phyloP scores from a whole-genome alignment of 2,113 vertebrate species.

The Heterotis niloticus region DNA sequence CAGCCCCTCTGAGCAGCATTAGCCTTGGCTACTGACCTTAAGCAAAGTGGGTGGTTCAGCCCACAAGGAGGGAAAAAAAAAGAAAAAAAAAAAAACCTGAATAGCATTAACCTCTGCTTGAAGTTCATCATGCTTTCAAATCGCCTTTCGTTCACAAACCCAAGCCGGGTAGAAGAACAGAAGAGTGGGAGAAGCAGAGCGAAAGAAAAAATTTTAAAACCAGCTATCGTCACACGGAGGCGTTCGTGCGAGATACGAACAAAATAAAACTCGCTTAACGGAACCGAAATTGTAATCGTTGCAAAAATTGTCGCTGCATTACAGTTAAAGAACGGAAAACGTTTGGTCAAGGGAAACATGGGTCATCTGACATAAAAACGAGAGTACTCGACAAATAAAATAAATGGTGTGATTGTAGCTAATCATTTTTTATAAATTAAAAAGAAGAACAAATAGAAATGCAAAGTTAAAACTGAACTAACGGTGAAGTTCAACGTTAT shows the following conservation, averaged over 20 bases:
- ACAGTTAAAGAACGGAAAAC: too few relatives aligned
- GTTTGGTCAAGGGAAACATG: too few relatives aligned
- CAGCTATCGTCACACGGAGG: background rate
- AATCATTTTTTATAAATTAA: too few relatives aligned
- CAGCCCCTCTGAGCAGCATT: constrained; percentile 78
- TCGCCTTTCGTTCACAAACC: constrained; percentile 66
- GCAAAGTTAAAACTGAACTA: background rate
- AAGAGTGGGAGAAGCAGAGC: constrained; percentile 46
- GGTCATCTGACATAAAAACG: too few relatives aligned
- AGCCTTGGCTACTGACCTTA: constrained; percentile 86
- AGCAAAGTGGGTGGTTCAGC: constrained; percentile 89
- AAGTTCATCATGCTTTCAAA: constrained; percentile 80
- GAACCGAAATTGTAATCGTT: background rate
- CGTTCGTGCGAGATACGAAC: background rate
- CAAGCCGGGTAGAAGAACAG: constrained; percentile 32
- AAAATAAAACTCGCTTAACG: background rate
- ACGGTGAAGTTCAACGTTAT: background rate
- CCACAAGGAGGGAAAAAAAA: constrained; percentile 40
- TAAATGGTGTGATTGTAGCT: too few relatives aligned
- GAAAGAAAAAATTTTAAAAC: constrained; percentile 1
- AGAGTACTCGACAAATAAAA: too few relatives aligned
- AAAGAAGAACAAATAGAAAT: too few relatives aligned
- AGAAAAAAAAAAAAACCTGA: constrained; percentile 65
- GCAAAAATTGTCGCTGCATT: too few relatives aligned
- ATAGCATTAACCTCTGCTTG: constrained; percentile 84